phyloP scores from a whole-genome alignment of 2,113 vertebrate genomes.

The Terrapene triunguis region DNA sequence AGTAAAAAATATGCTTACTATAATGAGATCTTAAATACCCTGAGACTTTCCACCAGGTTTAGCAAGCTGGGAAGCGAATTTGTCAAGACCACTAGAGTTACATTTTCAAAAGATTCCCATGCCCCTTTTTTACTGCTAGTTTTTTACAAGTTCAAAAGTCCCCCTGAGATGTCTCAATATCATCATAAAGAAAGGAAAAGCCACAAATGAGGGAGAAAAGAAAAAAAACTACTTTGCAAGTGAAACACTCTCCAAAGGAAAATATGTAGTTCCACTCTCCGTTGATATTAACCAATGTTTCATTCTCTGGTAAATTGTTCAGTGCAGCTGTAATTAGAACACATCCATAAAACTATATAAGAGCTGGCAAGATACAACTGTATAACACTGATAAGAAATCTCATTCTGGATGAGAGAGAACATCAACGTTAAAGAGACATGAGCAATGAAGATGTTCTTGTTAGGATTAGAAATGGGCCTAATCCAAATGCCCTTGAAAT shows the following conservation, averaged over 20 bases:
- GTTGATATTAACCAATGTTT: not conserved
- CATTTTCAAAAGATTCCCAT: not conserved
- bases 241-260: not conserved
- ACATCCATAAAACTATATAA: not conserved
- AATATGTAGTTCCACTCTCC: not conserved
- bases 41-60: not conserved
- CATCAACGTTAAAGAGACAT: not conserved
- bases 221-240: not conserved
- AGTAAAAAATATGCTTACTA: not conserved
- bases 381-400: not conserved
- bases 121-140: not conserved
- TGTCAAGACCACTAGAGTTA: rapidly evolving
- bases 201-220: not conserved
- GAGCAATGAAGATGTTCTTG: not conserved
- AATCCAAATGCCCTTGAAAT: not conserved
- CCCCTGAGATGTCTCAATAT: not conserved
- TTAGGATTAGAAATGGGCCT: not conserved
- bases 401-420: too few species aligned
- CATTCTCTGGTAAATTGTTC: not conserved
- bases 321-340: not conserved
- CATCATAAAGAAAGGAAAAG: not conserved
- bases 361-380: not conserved
- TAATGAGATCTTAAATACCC: not conserved
- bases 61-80: not conserved
- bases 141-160: not conserved